Conservation (phyloP, 2,797 vertebrate species). For the Onychomys leucogaster region DNA sequence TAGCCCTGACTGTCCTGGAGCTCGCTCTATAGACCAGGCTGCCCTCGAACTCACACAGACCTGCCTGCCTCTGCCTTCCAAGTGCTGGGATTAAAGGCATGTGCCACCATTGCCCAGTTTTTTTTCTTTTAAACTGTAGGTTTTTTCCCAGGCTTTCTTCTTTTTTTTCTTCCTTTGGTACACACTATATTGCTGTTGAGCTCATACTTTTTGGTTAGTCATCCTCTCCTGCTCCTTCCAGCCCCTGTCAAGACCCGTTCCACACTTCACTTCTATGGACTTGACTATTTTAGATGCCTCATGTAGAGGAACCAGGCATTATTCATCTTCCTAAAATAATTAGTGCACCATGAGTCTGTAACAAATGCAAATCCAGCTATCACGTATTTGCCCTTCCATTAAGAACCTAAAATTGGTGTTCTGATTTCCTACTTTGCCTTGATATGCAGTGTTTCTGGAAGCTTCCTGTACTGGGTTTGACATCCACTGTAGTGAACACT, state of each 20-base stretch:
- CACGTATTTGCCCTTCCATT: neutral
- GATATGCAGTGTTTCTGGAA: accelerated
- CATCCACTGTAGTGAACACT: neutral
- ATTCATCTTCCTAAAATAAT: neutral
- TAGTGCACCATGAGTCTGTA: neutral
- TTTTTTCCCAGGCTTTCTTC: neutral
- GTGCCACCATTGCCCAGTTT: too few relatives aligned
- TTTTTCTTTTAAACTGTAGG: neutral
- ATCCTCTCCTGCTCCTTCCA: too few relatives aligned
- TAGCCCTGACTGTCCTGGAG: too few relatives aligned
- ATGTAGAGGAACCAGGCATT: neutral
- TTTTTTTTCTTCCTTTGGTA: neutral
- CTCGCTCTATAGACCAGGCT: too few relatives aligned
- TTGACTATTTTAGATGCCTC: neutral
- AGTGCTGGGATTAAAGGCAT: too few relatives aligned
- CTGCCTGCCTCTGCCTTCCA: too few relatives aligned
- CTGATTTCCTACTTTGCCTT: neutral
- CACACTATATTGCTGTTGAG: too few relatives aligned
- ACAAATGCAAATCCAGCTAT: neutral
- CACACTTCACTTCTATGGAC: neutral
- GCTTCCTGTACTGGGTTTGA: neutral
- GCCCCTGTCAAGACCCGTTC: neutral
- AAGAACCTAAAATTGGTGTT: neutral
- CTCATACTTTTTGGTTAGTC: neutral
- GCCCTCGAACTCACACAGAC: too few relatives aligned